Evolutionary conservation across 2,113 vertebrate genomes (phyloP), one percentile per base, ranked within the genome.

Genomic region (Mirza zaza): DNA sequence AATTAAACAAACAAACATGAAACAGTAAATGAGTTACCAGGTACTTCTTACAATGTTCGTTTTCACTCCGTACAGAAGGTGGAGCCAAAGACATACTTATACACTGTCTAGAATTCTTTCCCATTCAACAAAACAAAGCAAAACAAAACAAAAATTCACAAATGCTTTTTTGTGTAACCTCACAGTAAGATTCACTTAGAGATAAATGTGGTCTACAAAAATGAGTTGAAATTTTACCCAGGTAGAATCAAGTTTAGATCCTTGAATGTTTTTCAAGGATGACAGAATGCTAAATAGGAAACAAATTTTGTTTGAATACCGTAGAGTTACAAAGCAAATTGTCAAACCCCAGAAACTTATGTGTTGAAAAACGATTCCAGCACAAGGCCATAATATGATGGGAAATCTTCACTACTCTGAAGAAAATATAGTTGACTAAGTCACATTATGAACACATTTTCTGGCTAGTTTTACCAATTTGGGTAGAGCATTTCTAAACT

Each of bases 1-100:
- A 79, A 57, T 50, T 9, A 32, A 93, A 95, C 25, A 32, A 92
- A 93, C 13, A 52, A 52, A 57, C 27, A 18, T 29, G 61, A 27
- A 93, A 63, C 15, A 59, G 42, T 57, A 75, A 68, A 75, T 45
- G 39, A 42, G 59, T 92, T 87, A 52, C 10, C 34, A 52, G 63
- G 84, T 52, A 50, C 50, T 82, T 83, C 73, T 71, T 68, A 48
- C 3, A 23, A 61, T 93, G 96, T 97, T 98, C 96, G 97, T 98
- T 98, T 98, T 98, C 98, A 96, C 88, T 98, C 91, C 93, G 98
- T 97, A 98, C 99, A 98, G 98, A 98, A 99, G 98, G 97, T 98
- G 99, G 99, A 98, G 98, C 98, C 98, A 98, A 97, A 98, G 98
- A 98, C 98, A 98, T 94, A 98, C 98, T 97, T 97, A 98, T 98